phyloP scores from a whole-genome alignment of 2,888 invertebrate species.

The Cylindroiulus punctatus region DNA sequence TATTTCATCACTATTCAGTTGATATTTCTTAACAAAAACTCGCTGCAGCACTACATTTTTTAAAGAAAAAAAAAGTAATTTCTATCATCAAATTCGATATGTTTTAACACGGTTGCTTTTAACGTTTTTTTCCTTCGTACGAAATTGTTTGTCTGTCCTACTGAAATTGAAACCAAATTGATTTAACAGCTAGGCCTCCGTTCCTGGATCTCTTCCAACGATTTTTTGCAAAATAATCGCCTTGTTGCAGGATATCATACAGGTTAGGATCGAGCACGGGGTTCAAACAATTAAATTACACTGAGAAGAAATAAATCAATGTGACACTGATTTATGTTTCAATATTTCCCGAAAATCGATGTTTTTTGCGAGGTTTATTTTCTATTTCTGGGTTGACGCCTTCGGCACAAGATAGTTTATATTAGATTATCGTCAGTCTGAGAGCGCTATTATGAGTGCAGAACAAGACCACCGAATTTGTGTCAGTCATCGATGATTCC shows the following conservation, averaged over 20 bases:
- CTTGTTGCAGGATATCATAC: constrained; percentile 25
- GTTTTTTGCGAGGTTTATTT: background rate
- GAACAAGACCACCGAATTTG: background rate
- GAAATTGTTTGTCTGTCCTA: constrained; percentile 26
- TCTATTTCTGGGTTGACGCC: background rate
- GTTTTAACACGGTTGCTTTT: background rate
- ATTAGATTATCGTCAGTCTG: background rate
- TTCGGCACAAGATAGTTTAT: background rate
- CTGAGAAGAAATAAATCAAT: background rate
- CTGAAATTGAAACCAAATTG: constrained; percentile 32
- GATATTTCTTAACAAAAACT: no score
- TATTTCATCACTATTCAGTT: background rate
- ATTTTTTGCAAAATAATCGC: background rate
- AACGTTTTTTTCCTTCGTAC: background rate
- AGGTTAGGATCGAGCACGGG: background rate
- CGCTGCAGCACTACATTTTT: background rate
- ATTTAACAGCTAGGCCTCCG: background rate
- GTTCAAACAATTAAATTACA: constrained; percentile 24
- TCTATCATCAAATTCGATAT: background rate
- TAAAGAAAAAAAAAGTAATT: background rate
- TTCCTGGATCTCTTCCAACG: background rate
- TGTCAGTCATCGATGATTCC: background rate
- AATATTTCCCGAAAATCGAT: background rate
- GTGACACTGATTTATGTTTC: constrained; percentile 17
- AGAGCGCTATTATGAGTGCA: background rate